Evolutionary conservation across 2,113 vertebrate species (phyloP).

Genomic region (Eulemur rufifrons): DNA sequence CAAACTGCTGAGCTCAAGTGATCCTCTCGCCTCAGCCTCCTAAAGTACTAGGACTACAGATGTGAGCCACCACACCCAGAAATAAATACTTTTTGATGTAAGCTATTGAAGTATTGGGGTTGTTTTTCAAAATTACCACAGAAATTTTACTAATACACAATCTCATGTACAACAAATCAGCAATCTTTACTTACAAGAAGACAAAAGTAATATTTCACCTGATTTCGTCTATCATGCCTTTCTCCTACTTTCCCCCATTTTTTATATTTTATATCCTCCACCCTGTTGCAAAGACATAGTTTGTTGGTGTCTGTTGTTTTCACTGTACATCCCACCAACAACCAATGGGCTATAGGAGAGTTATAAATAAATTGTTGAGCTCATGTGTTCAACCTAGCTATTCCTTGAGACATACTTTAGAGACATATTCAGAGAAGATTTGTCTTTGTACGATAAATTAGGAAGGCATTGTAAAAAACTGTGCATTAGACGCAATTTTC

Average conservation of each 20-base stretch:
- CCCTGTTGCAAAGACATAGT: not conserved
- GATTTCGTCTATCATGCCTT: not conserved
- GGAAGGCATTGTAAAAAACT: not conserved
- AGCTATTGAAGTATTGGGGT: not conserved
- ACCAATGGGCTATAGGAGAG: not conserved
- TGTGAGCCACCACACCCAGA: too few relatives aligned
- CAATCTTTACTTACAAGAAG: not conserved
- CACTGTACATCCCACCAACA: not conserved
- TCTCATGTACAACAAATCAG: not conserved
- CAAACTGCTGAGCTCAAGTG: too few relatives aligned
- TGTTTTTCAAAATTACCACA: not conserved
- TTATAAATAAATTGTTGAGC: not conserved
- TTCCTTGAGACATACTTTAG: not conserved
- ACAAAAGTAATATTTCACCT: not conserved
- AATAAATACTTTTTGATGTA: not conserved
- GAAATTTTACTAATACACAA: not conserved
- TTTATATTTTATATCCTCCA: not conserved
- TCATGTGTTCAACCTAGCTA: not conserved
- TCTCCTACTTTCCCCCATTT: not conserved
- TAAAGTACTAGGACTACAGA: too few relatives aligned
- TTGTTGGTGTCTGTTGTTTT: not conserved
- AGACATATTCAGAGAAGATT: not conserved
- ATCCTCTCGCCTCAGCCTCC: too few relatives aligned
- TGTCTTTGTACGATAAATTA: not conserved
- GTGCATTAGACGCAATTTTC: not conserved